Evolutionary conservation across 1,140 invertebrate genomes (phyloP), one percentile per base, ranked within the genome.

Genomic region (Zophobas atratus): DNA sequence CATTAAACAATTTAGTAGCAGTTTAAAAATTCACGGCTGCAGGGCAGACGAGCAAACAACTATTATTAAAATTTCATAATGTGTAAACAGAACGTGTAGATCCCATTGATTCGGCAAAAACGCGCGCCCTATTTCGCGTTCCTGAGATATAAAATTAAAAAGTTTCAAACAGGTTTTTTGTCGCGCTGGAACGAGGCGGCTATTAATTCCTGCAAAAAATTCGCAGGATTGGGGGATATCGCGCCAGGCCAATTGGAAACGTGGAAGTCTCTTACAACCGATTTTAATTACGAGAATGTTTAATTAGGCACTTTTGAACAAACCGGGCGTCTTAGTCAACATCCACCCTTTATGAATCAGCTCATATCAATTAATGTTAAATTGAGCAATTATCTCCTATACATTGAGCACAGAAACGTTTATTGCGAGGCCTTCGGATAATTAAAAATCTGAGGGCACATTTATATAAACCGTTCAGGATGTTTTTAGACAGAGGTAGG

Each of bases 341-440:
- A 55, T 53, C 49, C 71, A 73, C 55, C 71, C 55, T 73, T 73
- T 35, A 48, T 41, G 33, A 71, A 35, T 48, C 67, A 41, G 53
- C 70, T 56, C 71, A 73, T 73, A 73, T 73, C 71, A 73, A 36
- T 51, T 41, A 39, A 73, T 73, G 56, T 73, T 73, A 73, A 73
- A 73, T 73, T 73, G 71, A 73, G 71, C 71, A 73, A 73, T 73
- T 73, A 73, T 73, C 71, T 73, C 38, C 70, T 60, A 55, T 53
- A 73, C 71, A 73, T 73, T 56, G 71, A 73, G 36, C 71, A 73
- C 71, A 73, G 34, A 38, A 73, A 36, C 71, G 43, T 73, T 73
- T 73, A 55, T 73, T 56, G 39, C 32, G 39, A 73, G 60, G 39
- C 60, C 8, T 4, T 43, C 49, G 39, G 43, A 43, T 5, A 70